Base-by-base conservation (phyloP, 2,888 invertebrate genomes). In the Caenorhabditis virilis region DNA sequence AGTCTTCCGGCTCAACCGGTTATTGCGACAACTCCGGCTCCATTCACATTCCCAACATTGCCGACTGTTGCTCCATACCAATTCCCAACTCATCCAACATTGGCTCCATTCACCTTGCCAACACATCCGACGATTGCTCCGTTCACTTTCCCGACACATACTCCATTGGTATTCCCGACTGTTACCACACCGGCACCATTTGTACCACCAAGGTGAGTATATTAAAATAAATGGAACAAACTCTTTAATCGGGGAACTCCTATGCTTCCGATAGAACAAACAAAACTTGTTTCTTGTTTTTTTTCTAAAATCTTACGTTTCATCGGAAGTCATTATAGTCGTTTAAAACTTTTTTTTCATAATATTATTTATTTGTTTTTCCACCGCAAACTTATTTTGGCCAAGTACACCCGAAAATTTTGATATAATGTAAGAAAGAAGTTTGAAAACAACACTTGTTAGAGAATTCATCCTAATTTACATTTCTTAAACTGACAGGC, bases 121-220 rank as follows among this genome's bases (percentile, higher is more conserved):
- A 52, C 54, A 11, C 61, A 55, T 45, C 67, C 72, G 20, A 55
- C 68, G 2, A 13, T 52, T 35, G 52, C 60, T 47, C 66, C 62
- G 35, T 62, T 61, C 30, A 67, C 67, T n/a, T 65, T 69, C 59
- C 69, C 69, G n/a, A 64, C 72, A 11, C 67, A 63, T 52, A 51
- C 45, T 18, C 67, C 67, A 45, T 42, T 62, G 43, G 60, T 60
- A 0, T 62, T 67, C 61, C n/a, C n/a, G n/a, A n/a, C n/a, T n/a
- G n/a, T n/a, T n/a, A 57, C 67, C 23, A 60, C 60, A 23, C 56
- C 60, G 4, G 41, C 66, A 33, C 55, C 59, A 16, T 59, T 51
- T 30, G 54, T 59, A 25, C 64, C 58, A 30, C 66, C 65, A 39
- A 64, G 63, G 63, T 63, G 22, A n/a, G 55, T 25, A 7, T 41